These are phyloP conservation scores for Crossocerus cetratus DNA, from an alignment of 2,888 invertebrate genomes.

Conservation along the genomic window DNA sequence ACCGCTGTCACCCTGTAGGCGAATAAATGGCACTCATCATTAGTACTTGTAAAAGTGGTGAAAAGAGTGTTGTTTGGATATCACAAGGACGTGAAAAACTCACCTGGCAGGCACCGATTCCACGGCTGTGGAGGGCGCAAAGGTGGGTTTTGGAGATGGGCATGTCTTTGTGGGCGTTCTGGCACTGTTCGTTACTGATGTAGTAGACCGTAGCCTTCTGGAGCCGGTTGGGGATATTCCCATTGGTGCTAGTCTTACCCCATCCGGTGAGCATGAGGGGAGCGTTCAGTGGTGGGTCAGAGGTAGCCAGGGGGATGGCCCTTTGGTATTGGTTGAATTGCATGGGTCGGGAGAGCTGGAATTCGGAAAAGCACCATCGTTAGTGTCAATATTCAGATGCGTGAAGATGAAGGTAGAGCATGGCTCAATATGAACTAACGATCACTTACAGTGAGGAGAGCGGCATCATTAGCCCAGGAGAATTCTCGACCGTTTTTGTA, in stretches of 20 bases:
- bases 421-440: neutral
- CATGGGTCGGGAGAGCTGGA: too few species aligned
- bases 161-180: neutral
- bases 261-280: conserved; percentile 1
- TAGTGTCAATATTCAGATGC: neutral
- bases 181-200: neutral
- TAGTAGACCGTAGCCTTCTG: neutral
- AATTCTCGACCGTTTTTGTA: neutral
- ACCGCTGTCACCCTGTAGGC: conserved; percentile 52
- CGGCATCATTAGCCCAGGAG: conserved; percentile 5
- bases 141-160: neutral
- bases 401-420: too few species aligned
- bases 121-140: neutral
- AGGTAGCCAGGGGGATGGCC: neutral
- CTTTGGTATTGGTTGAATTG: neutral
- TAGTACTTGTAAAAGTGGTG: neutral
- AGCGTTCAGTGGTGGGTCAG: neutral
- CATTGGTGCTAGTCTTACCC: neutral
- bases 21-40: neutral
- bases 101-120: neutral
- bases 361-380: too few species aligned
- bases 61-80: neutral
- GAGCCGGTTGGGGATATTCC: neutral
- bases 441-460: conserved; percentile 14
- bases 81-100: neutral